Base-by-base conservation (phyloP, 2,888 invertebrate species). In the Pseudoips prasinana region DNA sequence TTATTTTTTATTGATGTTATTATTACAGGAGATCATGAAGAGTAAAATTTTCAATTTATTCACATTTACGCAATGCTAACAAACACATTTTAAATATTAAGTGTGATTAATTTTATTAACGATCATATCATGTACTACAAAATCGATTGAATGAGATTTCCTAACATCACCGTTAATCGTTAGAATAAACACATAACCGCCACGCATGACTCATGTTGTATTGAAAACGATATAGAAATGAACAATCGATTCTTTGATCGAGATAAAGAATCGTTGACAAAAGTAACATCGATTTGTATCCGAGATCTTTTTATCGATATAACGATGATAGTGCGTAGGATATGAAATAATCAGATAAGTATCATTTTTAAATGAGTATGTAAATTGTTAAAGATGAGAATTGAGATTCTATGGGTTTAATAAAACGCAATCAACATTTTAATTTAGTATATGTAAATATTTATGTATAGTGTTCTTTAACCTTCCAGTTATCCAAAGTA, bases 201-300 rank as follows among this genome's bases (percentile, higher is more conserved):
- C 48, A 60, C 54, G 58, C 67, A 67, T 67, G 65, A 43, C 9
- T 47, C 47, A 40, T 32, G 6, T 40, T 25, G 39, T 36, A 40
- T 43, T 39, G 35, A 43, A 32, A 37, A 33, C 46, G 49, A 56
- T 57, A 56, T 60, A 57, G 31, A 54, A 42, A 50, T 50, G 45
- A 58, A 63, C 55, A 63, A 65, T 69, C 52, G 58, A 59, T 61
- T 56, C 35, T 38, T 47, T 10, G 25, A 38, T 44, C 27, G 33
- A 58, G 60, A 65, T 67, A 63, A 63, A 48, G 40, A 46, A 55
- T 65, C 53, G 48, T 56, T 64, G 71, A 75, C 67, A 71, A 69
- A 69, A 62, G 56, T 64, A 54, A 61, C 53, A 64, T 58, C 52
- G 46, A 50, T 41, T 35, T 52, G 64, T 67, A 56, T 54, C 60